phyloP scores from a whole-genome alignment of 2,113 vertebrate species.

The Pogona vitticeps region DNA sequence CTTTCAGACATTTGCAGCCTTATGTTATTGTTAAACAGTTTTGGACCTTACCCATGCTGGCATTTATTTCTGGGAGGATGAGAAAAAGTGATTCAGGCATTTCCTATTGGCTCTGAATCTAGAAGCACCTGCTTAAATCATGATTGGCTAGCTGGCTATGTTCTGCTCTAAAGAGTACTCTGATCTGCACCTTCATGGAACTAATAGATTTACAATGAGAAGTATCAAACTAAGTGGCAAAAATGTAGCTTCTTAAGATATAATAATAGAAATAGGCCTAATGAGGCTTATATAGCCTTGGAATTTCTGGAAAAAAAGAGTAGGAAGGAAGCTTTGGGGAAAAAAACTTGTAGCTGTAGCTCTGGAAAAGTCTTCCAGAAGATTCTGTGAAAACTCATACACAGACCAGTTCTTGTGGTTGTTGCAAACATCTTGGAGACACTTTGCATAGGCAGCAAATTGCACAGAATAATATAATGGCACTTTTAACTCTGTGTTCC shows the following conservation, averaged over 20 bases:
- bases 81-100: slow-evolving; percentile 34
- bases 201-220: neutral
- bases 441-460: neutral
- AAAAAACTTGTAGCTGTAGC: neutral
- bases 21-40: slow-evolving; percentile 27
- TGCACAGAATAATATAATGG: neutral
- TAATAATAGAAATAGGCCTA: neutral
- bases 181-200: slow-evolving; percentile 1
- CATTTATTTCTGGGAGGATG: slow-evolving; percentile 37
- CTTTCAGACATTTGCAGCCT: accelerated
- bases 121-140: slow-evolving; percentile 23
- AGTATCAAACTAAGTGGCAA: neutral
- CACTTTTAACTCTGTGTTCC: neutral
- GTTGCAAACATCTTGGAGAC: neutral
- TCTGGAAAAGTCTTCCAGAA: neutral
- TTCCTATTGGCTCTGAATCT: slow-evolving; percentile 27
- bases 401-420: neutral
- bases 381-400: accelerated
- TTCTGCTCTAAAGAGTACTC: neutral
- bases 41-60: slow-evolving; percentile 26
- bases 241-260: neutral
- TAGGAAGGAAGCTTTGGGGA: neutral
- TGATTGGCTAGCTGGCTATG: neutral
- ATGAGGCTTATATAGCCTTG: neutral
- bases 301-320: slow-evolving; percentile 18